Evolutionary conservation across 2,113 vertebrate genomes (phyloP), one percentile per base, ranked within the genome.

Genomic region (Daubentonia madagascariensis): DNA sequence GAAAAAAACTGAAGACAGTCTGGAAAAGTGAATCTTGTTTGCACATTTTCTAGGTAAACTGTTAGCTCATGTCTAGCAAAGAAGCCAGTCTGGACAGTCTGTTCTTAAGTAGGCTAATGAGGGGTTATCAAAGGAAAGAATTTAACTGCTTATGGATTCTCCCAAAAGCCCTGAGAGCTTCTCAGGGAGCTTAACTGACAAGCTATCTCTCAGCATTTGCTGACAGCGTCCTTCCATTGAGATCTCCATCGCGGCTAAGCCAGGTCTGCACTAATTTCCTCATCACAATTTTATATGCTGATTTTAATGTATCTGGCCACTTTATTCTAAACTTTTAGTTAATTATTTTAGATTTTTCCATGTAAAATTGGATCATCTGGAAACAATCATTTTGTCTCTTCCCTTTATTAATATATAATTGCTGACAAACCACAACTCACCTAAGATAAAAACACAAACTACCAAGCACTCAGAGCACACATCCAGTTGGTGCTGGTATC

Each of bases 31-130:
- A 76, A n/a, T 70, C 57, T 87, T 70, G 14, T 84, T 88, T 52
- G 59, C 35, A 81, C 23, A n/a, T 67, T 89, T 96, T 85, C 18
- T 17, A 63, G 10, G 17, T 85, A 96, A 96, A 81, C 50, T 81
- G 61, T 91, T 79, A 75, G 37, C 30, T 45, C 2, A 1, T 65
- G 28, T 88, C 81, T 89, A 78, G 40, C 61, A 75, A 76, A 72
- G 32, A 65, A 88, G n/a, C 72, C 72, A 5, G 48, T 84, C 93
- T 87, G 54, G 8, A 86, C 57, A 91, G 59, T 67, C 32, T 78
- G 48, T 57, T 73, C 65, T n/a, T 52, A 76, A 52, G 40, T 5
- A 83, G 18, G 45, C 65, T 88, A 68, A 57, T 35, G 23, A 80
- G n/a, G 30, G 8, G 1, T 61, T 23, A 86, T 68, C 52, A 78